Conservation (phyloP, 2,888 invertebrate species). For the Myathropa florea region DNA sequence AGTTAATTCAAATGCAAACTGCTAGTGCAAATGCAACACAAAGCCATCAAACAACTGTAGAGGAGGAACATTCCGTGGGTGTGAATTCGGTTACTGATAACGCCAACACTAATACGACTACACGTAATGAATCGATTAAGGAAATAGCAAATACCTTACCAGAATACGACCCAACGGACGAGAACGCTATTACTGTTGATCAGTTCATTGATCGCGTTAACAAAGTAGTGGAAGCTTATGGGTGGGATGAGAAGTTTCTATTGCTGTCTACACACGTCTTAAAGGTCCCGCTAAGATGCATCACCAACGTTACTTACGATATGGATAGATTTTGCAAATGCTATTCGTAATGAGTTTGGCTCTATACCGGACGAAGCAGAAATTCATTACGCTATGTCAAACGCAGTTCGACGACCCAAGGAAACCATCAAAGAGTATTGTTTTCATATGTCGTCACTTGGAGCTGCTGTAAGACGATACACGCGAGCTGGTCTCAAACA, state of each 20-base stretch:
- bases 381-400: too few species aligned
- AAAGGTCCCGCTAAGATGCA: conserved; percentile 18
- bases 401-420: too few species aligned
- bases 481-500: conserved; percentile 35
- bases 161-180: conserved; percentile 30
- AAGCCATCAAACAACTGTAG: too few species aligned
- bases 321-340: too few species aligned
- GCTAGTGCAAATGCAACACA: too few species aligned
- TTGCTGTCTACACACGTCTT: conserved; percentile 32
- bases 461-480: conserved; percentile 23
- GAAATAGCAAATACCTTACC: conserved; percentile 42
- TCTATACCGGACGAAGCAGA: too few species aligned
- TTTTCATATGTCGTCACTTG: conserved; percentile 34
- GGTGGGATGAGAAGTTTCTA: conserved; percentile 42
- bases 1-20: too few species aligned
- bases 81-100: too few species aligned
- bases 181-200: conserved; percentile 25
- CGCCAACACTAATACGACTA: too few species aligned
- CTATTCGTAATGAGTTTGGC: too few species aligned
- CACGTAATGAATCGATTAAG: conserved; percentile 26
- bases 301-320: too few species aligned
- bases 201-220: conserved; percentile 33
- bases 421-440: conserved; percentile 37
- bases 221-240: conserved; percentile 36
- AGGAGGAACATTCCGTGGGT: too few species aligned